These are phyloP conservation scores for Ctenosaura bakeri DNA, from an alignment of 2,797 vertebrate genomes.

Conservation along the genomic window DNA sequence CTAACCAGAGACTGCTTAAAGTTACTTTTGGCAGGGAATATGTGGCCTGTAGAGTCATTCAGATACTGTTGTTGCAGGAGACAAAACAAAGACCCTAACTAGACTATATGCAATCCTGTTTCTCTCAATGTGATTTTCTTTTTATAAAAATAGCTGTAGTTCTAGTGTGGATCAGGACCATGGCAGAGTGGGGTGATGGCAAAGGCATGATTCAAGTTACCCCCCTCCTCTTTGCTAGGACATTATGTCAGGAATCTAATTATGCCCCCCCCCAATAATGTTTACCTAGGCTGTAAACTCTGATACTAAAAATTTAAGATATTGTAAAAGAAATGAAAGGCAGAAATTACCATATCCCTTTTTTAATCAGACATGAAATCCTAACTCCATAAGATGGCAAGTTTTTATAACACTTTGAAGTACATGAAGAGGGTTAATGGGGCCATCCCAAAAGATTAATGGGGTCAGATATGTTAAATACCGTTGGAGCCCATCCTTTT, in stretches of 20 bases:
- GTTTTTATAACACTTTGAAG: not conserved
- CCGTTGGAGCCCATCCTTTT: not conserved
- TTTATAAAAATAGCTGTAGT: not conserved
- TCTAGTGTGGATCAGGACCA: not conserved
- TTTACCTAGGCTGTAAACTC: not conserved
- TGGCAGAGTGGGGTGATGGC: not conserved
- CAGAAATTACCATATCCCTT: not conserved
- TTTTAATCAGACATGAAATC: constrained; percentile 5
- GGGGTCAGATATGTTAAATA: not conserved
- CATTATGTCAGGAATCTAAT: not conserved
- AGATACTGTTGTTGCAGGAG: not conserved
- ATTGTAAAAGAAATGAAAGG: not conserved
- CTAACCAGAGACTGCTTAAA: not conserved
- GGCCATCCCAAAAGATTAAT: not conserved
- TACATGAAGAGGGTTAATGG: not conserved
- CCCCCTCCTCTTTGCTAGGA: not conserved
- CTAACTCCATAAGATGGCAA: not conserved
- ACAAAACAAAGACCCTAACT: not conserved
- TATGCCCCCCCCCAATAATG: not conserved
- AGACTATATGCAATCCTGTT: not conserved
- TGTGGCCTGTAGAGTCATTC: not conserved
- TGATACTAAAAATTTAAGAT: not conserved
- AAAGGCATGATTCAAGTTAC: not conserved
- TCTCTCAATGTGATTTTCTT: not conserved
- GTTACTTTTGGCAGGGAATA: not conserved